These are phyloP conservation scores for Oceanodroma leucorhoa DNA, from an alignment of 2,797 vertebrate genomes.

Conservation along the genomic window DNA sequence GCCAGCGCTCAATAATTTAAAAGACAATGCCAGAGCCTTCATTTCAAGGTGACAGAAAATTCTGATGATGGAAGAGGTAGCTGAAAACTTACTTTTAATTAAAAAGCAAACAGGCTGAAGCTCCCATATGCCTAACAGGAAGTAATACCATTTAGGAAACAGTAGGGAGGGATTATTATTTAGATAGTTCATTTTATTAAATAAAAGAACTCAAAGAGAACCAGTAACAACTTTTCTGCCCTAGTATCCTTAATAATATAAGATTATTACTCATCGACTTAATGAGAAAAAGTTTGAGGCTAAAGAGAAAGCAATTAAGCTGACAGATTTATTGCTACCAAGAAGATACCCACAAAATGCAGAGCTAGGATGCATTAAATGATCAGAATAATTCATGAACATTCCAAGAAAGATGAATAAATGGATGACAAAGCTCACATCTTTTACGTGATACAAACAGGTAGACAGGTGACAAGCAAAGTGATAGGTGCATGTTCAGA, in stretches of 20 bases:
- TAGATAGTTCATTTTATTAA: slow-evolving; percentile 57
- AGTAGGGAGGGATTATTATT: slow-evolving; percentile 47
- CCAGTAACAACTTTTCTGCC: slow-evolving; percentile 26
- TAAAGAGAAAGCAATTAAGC: slow-evolving; percentile 43
- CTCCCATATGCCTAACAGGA: slow-evolving; percentile 40
- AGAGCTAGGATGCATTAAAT: neutral
- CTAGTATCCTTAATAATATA: slow-evolving; percentile 41
- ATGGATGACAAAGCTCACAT: neutral
- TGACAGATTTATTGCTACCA: slow-evolving; percentile 7
- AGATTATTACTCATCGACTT: slow-evolving; percentile 36
- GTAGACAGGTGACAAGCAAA: neutral
- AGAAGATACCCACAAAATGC: neutral
- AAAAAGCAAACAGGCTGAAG: slow-evolving; percentile 61
- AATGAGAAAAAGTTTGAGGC: slow-evolving; percentile 52
- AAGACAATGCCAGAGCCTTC: slow-evolving; percentile 60
- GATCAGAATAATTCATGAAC: slow-evolving; percentile 4
- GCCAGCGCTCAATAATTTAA: slow-evolving; percentile 55
- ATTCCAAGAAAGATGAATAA: neutral
- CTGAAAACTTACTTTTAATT: slow-evolving; percentile 71
- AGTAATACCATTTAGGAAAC: slow-evolving; percentile 27
- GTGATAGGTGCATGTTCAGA: neutral
- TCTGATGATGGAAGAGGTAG: slow-evolving; percentile 64
- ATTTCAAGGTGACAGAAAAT: slow-evolving; percentile 74
- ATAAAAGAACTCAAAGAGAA: slow-evolving; percentile 45
- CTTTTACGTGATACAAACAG: neutral